phyloP scores from a whole-genome alignment of 1,140 invertebrate genomes.

The Aphaenogaster floridana region DNA sequence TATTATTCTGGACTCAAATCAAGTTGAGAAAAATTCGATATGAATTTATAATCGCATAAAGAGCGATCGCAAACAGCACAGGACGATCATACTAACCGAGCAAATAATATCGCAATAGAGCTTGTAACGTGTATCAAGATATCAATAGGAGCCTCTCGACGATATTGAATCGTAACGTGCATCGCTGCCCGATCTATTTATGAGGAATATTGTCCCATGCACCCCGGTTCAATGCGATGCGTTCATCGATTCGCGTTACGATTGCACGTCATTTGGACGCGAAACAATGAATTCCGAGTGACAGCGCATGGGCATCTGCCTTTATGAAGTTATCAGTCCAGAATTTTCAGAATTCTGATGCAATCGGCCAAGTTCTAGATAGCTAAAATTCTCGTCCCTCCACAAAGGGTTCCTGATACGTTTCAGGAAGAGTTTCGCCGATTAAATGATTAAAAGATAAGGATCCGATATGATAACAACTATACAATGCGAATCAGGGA shows the following conservation, averaged over 20 bases:
- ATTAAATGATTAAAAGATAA: background rate
- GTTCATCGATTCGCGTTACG: constrained; percentile 48
- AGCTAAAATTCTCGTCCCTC: background rate
- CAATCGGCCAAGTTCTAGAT: background rate
- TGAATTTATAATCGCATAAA: background rate
- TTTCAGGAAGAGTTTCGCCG: background rate
- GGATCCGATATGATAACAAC: too few relatives aligned
- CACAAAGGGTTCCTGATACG: background rate
- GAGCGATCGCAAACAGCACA: background rate
- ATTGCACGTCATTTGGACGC: constrained; percentile 35
- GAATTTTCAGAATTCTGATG: constrained; percentile 4
- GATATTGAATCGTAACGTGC: constrained; percentile 26
- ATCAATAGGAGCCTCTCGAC: constrained; percentile 13
- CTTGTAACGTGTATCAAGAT: constrained; percentile 25
- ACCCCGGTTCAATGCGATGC: background rate
- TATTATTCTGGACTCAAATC: background rate
- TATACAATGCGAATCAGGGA: too few relatives aligned
- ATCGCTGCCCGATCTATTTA: constrained; percentile 23
- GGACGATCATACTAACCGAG: background rate
- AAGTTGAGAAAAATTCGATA: constrained; percentile 25
- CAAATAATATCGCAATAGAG: constrained; percentile 27
- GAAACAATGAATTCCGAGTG: constrained; percentile 26
- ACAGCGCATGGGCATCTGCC: constrained; percentile 19
- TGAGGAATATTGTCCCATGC: constrained; percentile 3
- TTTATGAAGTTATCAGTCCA: background rate